These are phyloP conservation scores for Linnaemya vulpina DNA, from an alignment of 2,888 invertebrate species.

Conservation along the genomic window DNA sequence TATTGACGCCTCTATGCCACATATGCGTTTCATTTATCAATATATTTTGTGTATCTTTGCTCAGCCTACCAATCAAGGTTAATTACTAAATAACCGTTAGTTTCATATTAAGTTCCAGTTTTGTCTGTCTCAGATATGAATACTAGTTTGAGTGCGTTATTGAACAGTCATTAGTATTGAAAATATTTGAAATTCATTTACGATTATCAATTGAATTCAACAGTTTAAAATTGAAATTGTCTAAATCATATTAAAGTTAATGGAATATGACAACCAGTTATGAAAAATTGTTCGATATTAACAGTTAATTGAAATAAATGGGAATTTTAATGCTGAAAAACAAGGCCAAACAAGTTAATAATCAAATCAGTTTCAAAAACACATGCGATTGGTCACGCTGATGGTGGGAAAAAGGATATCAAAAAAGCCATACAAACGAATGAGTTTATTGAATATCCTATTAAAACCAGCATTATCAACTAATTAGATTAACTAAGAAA, in stretches of 20 bases:
- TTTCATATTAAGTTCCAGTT: constrained; percentile 23
- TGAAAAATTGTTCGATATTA: constrained; percentile 23
- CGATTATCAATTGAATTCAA: constrained; percentile 29
- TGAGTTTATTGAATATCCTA: background rate
- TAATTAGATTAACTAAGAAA: background rate
- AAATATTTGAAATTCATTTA: background rate
- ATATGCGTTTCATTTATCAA: constrained; percentile 17
- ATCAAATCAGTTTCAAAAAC: constrained; percentile 2
- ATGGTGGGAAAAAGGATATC: constrained; percentile 28
- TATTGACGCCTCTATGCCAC: constrained; percentile 19
- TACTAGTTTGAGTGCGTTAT: constrained; percentile 11
- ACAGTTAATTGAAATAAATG: constrained; percentile 31
- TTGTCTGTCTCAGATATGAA: constrained; percentile 5
- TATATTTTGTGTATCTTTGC: background rate
- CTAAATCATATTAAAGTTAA: constrained; percentile 25
- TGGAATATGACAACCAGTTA: constrained; percentile 47
- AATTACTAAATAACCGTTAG: constrained; percentile 54
- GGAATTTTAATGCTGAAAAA: constrained; percentile 14
- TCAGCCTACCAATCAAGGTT: constrained; percentile 53
- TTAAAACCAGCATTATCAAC: background rate
- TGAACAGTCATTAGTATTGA: constrained; percentile 10
- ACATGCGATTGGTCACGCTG: background rate
- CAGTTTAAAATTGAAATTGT: constrained; percentile 18
- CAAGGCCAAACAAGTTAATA: constrained; percentile 22
- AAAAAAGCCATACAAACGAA: background rate